Percentiles rank a stretch among this genome's conserved stretches.
Evolutionary conservation across 1,140 invertebrate species (phyloP).

Genomic region (Halotydeus destructor): DNA sequence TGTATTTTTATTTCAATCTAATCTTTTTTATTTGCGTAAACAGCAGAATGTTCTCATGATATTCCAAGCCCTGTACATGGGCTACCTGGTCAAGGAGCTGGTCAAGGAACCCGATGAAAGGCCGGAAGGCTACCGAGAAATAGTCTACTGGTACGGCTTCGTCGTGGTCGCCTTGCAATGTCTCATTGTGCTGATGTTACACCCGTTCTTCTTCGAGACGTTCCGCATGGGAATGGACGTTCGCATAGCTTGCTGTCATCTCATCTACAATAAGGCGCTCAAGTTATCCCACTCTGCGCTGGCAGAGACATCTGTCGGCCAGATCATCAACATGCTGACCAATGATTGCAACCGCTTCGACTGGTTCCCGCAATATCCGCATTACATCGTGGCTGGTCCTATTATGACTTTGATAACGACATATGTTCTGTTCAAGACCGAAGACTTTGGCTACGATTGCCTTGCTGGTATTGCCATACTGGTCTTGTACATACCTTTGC

Average conservation of each 20-base stretch:
- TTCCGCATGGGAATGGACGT: neutral
- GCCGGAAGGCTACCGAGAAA: too few species aligned
- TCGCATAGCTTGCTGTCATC: constrained; percentile 28
- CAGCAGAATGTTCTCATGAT: constrained; percentile 1
- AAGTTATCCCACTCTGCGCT: constrained; percentile 34
- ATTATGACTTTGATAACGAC: constrained; percentile 41
- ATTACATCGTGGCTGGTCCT: constrained; percentile 39
- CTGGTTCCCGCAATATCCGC: constrained; percentile 23
- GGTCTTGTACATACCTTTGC: constrained; percentile 55
- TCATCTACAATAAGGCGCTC: constrained; percentile 33
- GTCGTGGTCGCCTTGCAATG: neutral
- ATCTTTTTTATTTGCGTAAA: too few species aligned
- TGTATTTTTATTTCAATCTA: too few species aligned
- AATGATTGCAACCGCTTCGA: constrained; percentile 44
- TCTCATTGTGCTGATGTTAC: neutral
- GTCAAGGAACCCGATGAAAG: too few species aligned
- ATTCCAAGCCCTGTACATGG: constrained; percentile 17
- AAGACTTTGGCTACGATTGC: constrained; percentile 47
- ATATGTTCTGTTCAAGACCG: constrained; percentile 48
- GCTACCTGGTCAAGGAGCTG: constrained; percentile 11
- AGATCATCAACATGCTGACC: constrained; percentile 75
- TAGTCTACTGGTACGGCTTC: neutral
- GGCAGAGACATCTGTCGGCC: constrained; percentile 49
- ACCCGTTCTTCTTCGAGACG: neutral
- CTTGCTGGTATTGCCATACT: constrained; percentile 53